Conservation (phyloP, 2,797 vertebrate genomes). For the Cynodonichthys magdalenae region DNA sequence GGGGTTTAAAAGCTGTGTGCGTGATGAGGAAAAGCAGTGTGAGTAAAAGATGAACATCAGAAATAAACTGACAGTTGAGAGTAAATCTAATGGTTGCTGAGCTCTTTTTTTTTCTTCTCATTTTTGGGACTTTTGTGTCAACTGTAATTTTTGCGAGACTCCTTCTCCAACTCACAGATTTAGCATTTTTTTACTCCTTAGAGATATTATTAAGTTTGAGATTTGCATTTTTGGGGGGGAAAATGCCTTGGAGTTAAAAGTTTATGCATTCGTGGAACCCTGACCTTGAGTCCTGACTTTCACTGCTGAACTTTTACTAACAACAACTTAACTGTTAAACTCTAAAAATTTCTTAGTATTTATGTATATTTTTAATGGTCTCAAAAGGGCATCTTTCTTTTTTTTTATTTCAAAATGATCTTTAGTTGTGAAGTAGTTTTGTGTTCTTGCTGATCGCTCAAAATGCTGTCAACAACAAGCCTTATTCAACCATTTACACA, state of each 20-base stretch:
- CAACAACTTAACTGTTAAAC: background rate
- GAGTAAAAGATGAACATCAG: conserved; percentile 64
- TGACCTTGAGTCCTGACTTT: background rate
- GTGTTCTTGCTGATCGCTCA: background rate
- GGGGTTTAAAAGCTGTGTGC: conserved; percentile 56
- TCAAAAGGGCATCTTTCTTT: no score
- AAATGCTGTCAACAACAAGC: background rate
- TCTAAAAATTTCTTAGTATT: background rate
- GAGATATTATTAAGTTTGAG: background rate
- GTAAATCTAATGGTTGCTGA: conserved; percentile 55
- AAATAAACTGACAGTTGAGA: conserved; percentile 41
- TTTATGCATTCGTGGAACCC: background rate
- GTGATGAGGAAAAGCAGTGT: conserved; percentile 54
- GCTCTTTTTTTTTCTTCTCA: conserved; percentile 49
- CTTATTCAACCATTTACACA: background rate
- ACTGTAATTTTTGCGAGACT: conserved; percentile 25
- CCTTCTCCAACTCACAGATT: background rate
- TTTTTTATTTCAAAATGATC: no score
- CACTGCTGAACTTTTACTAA: background rate
- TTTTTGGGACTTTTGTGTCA: conserved; percentile 57
- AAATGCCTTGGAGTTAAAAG: background rate
- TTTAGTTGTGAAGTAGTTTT: background rate
- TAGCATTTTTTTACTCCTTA: background rate
- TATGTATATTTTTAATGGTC: no score
- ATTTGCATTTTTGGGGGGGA: background rate